A percentile compares a stretch with the other conserved stretches of the same genome.
Conservation (phyloP, 2,888 invertebrate species). For the Drosophila greeni region DNA sequence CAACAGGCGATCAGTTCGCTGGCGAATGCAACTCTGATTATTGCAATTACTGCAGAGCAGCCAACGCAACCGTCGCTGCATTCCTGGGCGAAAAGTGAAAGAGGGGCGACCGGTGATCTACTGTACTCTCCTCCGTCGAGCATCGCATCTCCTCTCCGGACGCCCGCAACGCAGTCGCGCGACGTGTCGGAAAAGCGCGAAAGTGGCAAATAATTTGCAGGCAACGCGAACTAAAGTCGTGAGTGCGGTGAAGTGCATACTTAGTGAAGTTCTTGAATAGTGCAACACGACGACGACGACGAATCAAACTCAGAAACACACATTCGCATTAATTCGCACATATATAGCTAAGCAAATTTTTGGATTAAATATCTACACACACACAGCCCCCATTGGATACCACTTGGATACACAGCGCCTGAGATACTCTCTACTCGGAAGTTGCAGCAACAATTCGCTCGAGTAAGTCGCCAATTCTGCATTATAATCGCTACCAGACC, state of each 20-base stretch:
- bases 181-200: slow-evolving; percentile 61
- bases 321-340: slow-evolving; percentile 33
- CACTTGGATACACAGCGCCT: slow-evolving; percentile 53
- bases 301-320: slow-evolving; percentile 31
- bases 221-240: slow-evolving; percentile 33
- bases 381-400: slow-evolving; percentile 63
- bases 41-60: slow-evolving; percentile 60
- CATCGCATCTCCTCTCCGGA: slow-evolving; percentile 28
- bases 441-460: slow-evolving; percentile 59
- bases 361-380: slow-evolving; percentile 66
- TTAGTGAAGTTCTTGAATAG: slow-evolving; percentile 55
- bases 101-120: slow-evolving; percentile 40
- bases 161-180: slow-evolving; percentile 28
- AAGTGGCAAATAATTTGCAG: slow-evolving; percentile 42
- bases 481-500: slow-evolving; percentile 2
- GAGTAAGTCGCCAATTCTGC: slow-evolving; percentile 56
- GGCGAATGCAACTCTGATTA: slow-evolving; percentile 72
- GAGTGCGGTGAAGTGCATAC: slow-evolving; percentile 43
- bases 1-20: slow-evolving; percentile 66
- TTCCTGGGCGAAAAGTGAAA: slow-evolving; percentile 62
- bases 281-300: slow-evolving; percentile 41
- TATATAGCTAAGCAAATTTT: slow-evolving; percentile 44
- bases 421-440: slow-evolving; percentile 41
- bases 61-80: slow-evolving; percentile 51
- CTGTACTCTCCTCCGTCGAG: slow-evolving; percentile 33